phyloP scores from a whole-genome alignment of 2,797 vertebrate species.

The Macropodus opercularis region DNA sequence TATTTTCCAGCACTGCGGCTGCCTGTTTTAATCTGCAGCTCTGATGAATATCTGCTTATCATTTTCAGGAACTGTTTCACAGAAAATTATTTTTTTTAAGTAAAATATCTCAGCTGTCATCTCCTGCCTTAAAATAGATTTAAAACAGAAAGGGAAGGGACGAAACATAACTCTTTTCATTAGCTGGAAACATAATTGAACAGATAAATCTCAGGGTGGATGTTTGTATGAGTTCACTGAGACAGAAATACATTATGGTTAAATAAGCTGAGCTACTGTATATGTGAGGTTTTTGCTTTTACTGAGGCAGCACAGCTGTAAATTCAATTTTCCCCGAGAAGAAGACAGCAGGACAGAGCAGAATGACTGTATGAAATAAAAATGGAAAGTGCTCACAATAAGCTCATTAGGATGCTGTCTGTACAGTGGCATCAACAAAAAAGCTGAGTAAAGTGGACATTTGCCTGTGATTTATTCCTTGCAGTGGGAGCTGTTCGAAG shows the following conservation, averaged over 20 bases:
- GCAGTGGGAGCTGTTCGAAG: slow-evolving; percentile 16
- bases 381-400: slow-evolving; percentile 23
- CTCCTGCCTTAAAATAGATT: slow-evolving; percentile 20
- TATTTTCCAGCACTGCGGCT: slow-evolving; percentile 31
- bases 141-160: slow-evolving; percentile 1
- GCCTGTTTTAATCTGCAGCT: slow-evolving; percentile 32
- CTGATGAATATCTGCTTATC: slow-evolving; percentile 27
- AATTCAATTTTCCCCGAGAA: slow-evolving; percentile 14
- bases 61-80: slow-evolving; percentile 19
- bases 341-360: not conserved
- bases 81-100: too few species aligned
- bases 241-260: slow-evolving; percentile 21
- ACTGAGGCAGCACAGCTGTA: slow-evolving; percentile 29
- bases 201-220: slow-evolving; percentile 35
- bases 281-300: slow-evolving; percentile 25
- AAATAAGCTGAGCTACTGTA: slow-evolving; percentile 3
- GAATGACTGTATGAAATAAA: slow-evolving; percentile 31
- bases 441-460: slow-evolving; percentile 44
- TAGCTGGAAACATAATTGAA: slow-evolving; percentile 48
- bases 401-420: slow-evolving; percentile 46
- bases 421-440: slow-evolving; percentile 18
- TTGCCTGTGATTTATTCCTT: slow-evolving; percentile 31
- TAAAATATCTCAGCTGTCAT: too few species aligned
- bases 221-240: slow-evolving; percentile 11
- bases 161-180: slow-evolving; percentile 17